These are phyloP conservation scores for Coregonus suidteri DNA, from an alignment of 2,797 vertebrate species.

Conservation along the genomic window DNA sequence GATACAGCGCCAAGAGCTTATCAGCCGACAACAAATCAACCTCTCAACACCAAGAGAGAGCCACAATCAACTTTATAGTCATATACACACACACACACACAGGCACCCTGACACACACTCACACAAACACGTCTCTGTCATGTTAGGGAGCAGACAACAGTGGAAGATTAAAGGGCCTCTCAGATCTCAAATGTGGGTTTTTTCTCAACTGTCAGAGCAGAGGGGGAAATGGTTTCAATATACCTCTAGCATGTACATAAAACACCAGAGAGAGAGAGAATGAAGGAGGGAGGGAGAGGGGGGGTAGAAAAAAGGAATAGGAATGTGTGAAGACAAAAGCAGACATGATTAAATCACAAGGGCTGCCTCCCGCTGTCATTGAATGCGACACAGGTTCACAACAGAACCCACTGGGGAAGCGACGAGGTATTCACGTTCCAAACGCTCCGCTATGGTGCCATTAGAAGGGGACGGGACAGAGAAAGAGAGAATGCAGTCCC, in stretches of 20 bases:
- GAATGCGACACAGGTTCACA: constrained; percentile 48
- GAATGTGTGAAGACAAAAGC: constrained; percentile 14
- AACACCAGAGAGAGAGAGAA: constrained; percentile 33
- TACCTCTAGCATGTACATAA: constrained; percentile 5
- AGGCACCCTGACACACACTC: constrained; percentile 21
- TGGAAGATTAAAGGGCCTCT: constrained; percentile 75
- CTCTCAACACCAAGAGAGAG: constrained; percentile 22
- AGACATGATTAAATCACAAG: constrained; percentile 56
- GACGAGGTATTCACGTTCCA: constrained; percentile 41
- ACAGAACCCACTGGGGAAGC: constrained; percentile 41
- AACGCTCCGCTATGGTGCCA: constrained; percentile 34
- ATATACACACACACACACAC: constrained; percentile 26
- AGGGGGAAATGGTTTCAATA: constrained; percentile 29
- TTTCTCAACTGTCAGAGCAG: constrained; percentile 68
- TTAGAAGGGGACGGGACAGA: constrained; percentile 40
- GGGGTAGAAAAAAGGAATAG: constrained; percentile 18
- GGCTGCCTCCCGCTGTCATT: constrained; percentile 49
- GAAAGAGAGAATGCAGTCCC: not conserved
- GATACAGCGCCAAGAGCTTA: constrained; percentile 26
- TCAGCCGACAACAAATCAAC: constrained; percentile 46
- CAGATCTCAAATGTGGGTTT: constrained; percentile 78
- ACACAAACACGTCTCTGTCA: constrained; percentile 50
- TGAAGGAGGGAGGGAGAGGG: constrained; percentile 26
- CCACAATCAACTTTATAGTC: constrained; percentile 23
- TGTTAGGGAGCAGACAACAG: constrained; percentile 73